Evolutionary conservation across 2,888 invertebrate genomes (phyloP).

Genomic region (Ptilodon capucinus): DNA sequence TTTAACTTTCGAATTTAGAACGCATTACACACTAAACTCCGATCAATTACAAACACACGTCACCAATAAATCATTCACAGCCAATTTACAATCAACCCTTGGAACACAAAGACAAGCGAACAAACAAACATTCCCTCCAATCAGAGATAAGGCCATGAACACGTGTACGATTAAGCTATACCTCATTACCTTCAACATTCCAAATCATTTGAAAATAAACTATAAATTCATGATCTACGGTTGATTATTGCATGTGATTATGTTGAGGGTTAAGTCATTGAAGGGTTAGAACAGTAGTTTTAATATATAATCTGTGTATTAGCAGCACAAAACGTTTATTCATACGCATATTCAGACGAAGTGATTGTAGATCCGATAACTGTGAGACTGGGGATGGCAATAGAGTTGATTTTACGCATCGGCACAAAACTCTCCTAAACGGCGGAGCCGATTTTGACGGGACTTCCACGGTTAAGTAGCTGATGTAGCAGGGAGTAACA

Average conservation of each 20-base stretch:
- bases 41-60: slow-evolving; percentile 46
- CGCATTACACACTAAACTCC: slow-evolving; percentile 22
- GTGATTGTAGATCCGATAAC: slow-evolving; percentile 64
- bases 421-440: too few relatives aligned
- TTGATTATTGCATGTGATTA: slow-evolving; percentile 3
- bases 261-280: slow-evolving; percentile 3
- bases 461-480: too few relatives aligned
- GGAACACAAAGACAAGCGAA: slow-evolving; percentile 34
- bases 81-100: slow-evolving; percentile 65
- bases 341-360: slow-evolving; percentile 67
- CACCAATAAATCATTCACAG: slow-evolving; percentile 72
- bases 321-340: slow-evolving; percentile 79
- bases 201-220: slow-evolving; percentile 1
- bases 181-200: slow-evolving; percentile 46
- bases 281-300: slow-evolving; percentile 51
- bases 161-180: slow-evolving; percentile 64
- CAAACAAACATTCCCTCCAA: slow-evolving; percentile 49
- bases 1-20: slow-evolving; percentile 4
- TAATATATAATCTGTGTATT: slow-evolving; percentile 71
- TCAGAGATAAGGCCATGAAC: slow-evolving; percentile 64
- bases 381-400: slow-evolving; percentile 36
- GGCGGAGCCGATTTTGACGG: too few relatives aligned
- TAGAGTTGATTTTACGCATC: slow-evolving; percentile 44
- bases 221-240: not conserved
- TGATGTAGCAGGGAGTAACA: too few relatives aligned